Conservation (phyloP, 2,888 invertebrate species). For the Clitarchus hookeri region DNA sequence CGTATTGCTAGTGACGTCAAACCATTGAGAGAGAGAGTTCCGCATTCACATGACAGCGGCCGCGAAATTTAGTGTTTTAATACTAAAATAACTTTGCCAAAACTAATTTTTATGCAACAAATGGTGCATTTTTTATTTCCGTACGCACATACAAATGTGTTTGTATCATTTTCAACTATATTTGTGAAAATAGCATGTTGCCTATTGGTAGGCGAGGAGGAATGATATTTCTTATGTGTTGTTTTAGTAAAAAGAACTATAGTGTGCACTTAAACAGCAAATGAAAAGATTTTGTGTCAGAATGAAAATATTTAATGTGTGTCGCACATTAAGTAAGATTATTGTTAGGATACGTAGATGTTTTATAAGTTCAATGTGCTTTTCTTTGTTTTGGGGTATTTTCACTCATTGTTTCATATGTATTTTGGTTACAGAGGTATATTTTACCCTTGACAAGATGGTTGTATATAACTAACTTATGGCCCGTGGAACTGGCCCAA, state of each 20-base stretch:
- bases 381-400: no score
- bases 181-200: no score
- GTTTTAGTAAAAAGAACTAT: background rate
- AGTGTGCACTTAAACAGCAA: background rate
- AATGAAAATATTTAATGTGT: background rate
- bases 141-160: no score
- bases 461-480: background rate
- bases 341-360: background rate
- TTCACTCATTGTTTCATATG: no score
- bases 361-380: background rate
- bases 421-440: background rate
- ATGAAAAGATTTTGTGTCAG: background rate
- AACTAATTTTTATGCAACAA: no score
- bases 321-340: background rate
- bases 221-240: background rate
- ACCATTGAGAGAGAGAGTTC: no score
- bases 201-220: background rate
- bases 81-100: no score
- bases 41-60: no score
- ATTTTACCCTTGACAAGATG: background rate
- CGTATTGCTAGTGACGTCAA: no score
- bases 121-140: no score
- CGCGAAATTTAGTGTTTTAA: no score
- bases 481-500: background rate
- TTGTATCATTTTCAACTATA: no score